phyloP scores from a whole-genome alignment of 2,888 invertebrate genomes.

The Zele albiditarsus region DNA sequence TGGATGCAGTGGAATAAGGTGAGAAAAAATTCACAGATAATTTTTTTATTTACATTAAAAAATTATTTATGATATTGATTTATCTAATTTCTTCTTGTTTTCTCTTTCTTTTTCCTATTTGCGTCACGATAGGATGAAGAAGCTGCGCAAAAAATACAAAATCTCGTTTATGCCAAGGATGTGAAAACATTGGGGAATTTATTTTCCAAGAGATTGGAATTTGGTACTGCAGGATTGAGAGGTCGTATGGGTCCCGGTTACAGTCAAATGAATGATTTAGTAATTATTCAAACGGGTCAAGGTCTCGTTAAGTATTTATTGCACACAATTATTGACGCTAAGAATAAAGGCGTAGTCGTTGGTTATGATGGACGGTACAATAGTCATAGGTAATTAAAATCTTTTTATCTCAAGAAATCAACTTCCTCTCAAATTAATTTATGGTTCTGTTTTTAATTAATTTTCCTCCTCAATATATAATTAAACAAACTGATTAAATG shows the following conservation, averaged over 20 bases:
- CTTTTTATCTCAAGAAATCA: neutral
- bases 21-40: slow-evolving; percentile 51
- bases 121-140: slow-evolving; percentile 80
- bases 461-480: too few species aligned
- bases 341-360: slow-evolving; percentile 84
- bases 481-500: too few species aligned
- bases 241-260: slow-evolving; percentile 95
- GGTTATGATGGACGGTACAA: slow-evolving; percentile 96
- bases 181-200: slow-evolving; percentile 78
- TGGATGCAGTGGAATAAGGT: slow-evolving; percentile 87
- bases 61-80: slow-evolving; percentile 33
- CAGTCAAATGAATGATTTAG: slow-evolving; percentile 95
- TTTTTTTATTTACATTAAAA: slow-evolving; percentile 20
- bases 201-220: slow-evolving; percentile 83
- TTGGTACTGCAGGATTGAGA: slow-evolving; percentile 95
- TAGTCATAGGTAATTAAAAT: slow-evolving; percentile 82
- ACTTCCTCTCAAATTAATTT: too few species aligned
- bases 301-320: slow-evolving; percentile 87
- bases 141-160: slow-evolving; percentile 79
- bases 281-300: slow-evolving; percentile 95
- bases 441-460: too few species aligned
- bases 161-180: slow-evolving; percentile 76
- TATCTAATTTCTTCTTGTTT: neutral
- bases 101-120: slow-evolving; percentile 35
- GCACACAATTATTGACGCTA: slow-evolving; percentile 75